Conservation (phyloP, 92 coral and sea anemone species). For the Palythoa grandis region DNA sequence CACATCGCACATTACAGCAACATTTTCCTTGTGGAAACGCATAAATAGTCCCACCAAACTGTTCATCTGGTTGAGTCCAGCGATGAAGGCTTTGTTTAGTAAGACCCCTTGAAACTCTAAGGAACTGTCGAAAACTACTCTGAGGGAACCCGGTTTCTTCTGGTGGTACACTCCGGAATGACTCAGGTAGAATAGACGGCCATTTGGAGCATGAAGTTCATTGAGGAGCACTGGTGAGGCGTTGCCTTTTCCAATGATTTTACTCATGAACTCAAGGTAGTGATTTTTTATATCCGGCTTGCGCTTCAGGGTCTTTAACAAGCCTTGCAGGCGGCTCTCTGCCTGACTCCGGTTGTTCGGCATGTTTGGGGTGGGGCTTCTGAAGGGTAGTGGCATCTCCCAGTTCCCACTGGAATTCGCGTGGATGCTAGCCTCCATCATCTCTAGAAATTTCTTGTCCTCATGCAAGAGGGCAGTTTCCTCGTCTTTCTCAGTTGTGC, state of each 20-base stretch:
- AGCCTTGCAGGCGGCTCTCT: conserved; percentile 35
- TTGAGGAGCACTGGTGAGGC: background rate
- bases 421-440: conserved; percentile 47
- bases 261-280: conserved; percentile 38
- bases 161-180: conserved; percentile 42
- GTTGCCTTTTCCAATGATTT: background rate
- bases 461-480: conserved; percentile 27
- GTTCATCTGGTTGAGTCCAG: conserved; percentile 58
- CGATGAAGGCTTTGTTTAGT: conserved; percentile 57
- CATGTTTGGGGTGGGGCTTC: background rate
- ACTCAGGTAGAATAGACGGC: conserved; percentile 25
- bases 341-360: conserved; percentile 51
- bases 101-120: conserved; percentile 54
- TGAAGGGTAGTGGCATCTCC: conserved; percentile 52
- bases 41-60: conserved; percentile 59
- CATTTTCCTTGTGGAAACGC: conserved; percentile 58
- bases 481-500: conserved; percentile 41
- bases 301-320: conserved; percentile 35
- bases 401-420: conserved; percentile 40
- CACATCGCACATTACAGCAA: conserved; percentile 62
- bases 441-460: conserved; percentile 39
- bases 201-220: conserved; percentile 5
- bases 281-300: conserved; percentile 50
- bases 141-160: conserved; percentile 45
- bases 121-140: conserved; percentile 56